Evolutionary conservation across 2,888 invertebrate species (phyloP).

Genomic region (Trachelus iudaicus): DNA sequence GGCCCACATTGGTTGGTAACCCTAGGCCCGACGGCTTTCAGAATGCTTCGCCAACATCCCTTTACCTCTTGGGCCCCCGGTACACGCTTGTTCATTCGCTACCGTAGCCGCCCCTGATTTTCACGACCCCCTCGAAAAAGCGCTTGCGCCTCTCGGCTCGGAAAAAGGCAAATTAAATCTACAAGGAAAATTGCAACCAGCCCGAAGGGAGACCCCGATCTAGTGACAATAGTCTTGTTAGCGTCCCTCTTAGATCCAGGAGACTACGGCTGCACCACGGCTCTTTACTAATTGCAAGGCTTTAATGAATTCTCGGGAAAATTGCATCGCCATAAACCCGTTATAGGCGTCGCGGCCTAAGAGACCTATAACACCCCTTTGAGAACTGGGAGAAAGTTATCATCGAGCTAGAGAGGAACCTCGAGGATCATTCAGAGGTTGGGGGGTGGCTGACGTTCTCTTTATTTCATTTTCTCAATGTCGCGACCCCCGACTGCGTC

Average conservation of each 20-base stretch:
- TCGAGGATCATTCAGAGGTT: not conserved
- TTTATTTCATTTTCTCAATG: not conserved
- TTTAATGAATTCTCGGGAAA: slow-evolving; percentile 55
- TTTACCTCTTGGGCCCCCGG: not conserved
- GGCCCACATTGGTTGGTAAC: slow-evolving; percentile 27
- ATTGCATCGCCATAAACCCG: slow-evolving; percentile 53
- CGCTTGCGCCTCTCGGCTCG: not conserved
- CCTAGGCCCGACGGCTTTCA: slow-evolving; percentile 15
- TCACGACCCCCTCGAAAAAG: not conserved
- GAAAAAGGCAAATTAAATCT: slow-evolving; percentile 49
- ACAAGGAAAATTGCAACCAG: slow-evolving; percentile 39
- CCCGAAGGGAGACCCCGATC: slow-evolving; percentile 1
- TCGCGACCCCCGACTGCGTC: not conserved
- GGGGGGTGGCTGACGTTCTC: not conserved
- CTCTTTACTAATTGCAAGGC: slow-evolving; percentile 45
- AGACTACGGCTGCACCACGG: not conserved
- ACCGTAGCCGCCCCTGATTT: not conserved
- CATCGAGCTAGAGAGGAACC: not conserved
- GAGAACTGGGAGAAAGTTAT: not conserved
- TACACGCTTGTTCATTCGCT: not conserved
- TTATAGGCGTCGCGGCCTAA: slow-evolving; percentile 21
- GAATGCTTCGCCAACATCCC: not conserved
- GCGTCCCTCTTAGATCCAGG: slow-evolving; percentile 31
- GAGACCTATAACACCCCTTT: not conserved
- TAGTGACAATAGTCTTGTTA: slow-evolving; percentile 55